Evolutionary conservation across 2,888 invertebrate genomes (phyloP).

Genomic region (Crematogaster levior): DNA sequence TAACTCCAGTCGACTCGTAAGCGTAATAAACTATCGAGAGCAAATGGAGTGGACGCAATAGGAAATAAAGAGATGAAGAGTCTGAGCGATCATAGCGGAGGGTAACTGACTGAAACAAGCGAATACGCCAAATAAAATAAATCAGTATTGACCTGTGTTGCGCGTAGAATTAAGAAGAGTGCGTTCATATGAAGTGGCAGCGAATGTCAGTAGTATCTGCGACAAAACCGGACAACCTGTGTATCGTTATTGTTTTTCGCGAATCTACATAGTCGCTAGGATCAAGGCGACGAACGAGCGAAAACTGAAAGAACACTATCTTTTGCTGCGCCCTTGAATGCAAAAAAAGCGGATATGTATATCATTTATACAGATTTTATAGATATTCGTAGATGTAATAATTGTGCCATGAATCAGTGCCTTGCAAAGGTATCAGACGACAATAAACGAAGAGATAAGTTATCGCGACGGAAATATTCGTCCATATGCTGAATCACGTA

Average conservation of each 20-base stretch:
- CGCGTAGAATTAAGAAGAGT: conserved; percentile 66
- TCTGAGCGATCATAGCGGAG: background rate
- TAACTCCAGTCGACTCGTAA: background rate
- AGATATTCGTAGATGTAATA: conserved; percentile 31
- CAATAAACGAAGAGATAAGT: background rate
- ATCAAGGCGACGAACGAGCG: background rate
- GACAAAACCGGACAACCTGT: background rate
- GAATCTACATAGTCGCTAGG: background rate
- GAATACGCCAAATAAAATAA: conserved; percentile 81
- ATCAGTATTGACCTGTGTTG: conserved; percentile 81
- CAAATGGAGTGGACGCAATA: conserved; percentile 1
- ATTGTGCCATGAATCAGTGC: conserved; percentile 62
- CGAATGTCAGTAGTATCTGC: background rate
- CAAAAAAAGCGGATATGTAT: background rate
- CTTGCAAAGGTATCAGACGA: conserved; percentile 24
- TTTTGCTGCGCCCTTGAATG: background rate
- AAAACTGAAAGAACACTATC: background rate
- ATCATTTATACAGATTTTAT: conserved; percentile 13
- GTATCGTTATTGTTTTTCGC: background rate
- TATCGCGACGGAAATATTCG: background rate
- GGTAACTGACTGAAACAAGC: conserved; percentile 72
- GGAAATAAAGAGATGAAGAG: conserved; percentile 28
- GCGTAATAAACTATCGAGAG: background rate
- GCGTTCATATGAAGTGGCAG: background rate
- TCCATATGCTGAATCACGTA: background rate